Conservation (phyloP, 2,888 invertebrate species). For the Philhelius pedissequus region DNA sequence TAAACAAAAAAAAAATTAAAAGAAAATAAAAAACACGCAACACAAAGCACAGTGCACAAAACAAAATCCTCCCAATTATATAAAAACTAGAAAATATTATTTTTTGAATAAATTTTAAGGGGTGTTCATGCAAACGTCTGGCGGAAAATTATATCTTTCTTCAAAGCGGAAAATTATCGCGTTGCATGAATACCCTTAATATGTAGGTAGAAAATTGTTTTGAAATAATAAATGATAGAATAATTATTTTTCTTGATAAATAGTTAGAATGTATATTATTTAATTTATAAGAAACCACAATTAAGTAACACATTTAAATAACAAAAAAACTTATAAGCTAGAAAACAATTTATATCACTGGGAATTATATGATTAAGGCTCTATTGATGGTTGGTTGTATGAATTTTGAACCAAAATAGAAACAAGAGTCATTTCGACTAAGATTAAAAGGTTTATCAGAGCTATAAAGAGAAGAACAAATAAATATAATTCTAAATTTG, state of each 20-base stretch:
- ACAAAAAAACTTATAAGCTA: background rate
- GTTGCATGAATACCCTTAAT: too few relatives aligned
- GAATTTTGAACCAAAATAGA: slow-evolving; percentile 76
- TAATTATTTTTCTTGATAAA: background rate
- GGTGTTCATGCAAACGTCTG: too few relatives aligned
- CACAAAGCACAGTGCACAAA: too few relatives aligned
- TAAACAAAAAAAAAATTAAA: too few relatives aligned
- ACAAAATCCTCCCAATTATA: too few relatives aligned
- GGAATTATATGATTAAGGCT: background rate
- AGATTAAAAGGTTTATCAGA: slow-evolving; percentile 75
- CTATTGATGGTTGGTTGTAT: slow-evolving; percentile 74
- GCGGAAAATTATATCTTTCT: too few relatives aligned
- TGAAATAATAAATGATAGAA: too few relatives aligned
- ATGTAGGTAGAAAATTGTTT: too few relatives aligned
- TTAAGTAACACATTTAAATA: background rate
- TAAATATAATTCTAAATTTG: background rate
- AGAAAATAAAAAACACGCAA: too few relatives aligned
- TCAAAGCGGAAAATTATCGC: too few relatives aligned
- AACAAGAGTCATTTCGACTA: slow-evolving; percentile 76
- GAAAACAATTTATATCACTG: background rate
- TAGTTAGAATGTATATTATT: background rate
- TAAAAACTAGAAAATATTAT: too few relatives aligned
- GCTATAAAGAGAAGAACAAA: slow-evolving; percentile 70
- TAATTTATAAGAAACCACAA: background rate
- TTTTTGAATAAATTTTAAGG: too few relatives aligned